Base-by-base conservation (phyloP, 2,113 vertebrate genomes). In the Bagarius yarrelli region DNA sequence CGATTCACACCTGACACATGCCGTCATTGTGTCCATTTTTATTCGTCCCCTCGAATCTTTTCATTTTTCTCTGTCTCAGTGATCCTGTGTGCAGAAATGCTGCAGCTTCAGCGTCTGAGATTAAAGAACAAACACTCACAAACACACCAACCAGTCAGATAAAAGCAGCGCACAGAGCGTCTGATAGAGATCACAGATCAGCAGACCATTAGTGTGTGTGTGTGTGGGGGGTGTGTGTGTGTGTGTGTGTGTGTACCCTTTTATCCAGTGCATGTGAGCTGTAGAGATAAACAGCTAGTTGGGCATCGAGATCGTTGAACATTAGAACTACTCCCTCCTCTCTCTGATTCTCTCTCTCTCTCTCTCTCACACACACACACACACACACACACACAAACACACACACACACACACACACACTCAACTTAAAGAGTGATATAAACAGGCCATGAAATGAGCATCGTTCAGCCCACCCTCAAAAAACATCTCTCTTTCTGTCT, bases 131-230 rank as follows among this genome's bases (percentile, higher is more conserved):
- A 67, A 81, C 23, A 36, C 5, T 16, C 23, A 57, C 61, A 67
- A 75, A 16, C 18, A 27, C 34, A 13, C 23, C 47, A 67, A 36
- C 25, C 15, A 76, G 80, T 14, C 53, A 30, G 63, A 67, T 63
- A 52, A 57, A 64, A 67, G 61, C 27, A 56, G 80, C 50, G 30
- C 52, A 76, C 61, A 18, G 16, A 32, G 18, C 16, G 25, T 78
- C 40, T 36, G 74, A 84, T 84, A 72, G 50, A 64, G 67, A 81
- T 84, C 79, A 67, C 57, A 84, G 79, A 84, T 81, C 88, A 91
- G 91, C 88, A 90, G 86, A 87, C 84, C 82, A 50, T 40, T 16
- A 27, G 61, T 64, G 56, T 75, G 36, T 74, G 55, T n/a, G 21
- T 44, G 76, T 72, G 76, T 32, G 70, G 83, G 40, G 56, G 47